These are phyloP conservation scores for Sterna hirundo DNA, from an alignment of 2,113 vertebrate genomes.

Conservation along the genomic window DNA sequence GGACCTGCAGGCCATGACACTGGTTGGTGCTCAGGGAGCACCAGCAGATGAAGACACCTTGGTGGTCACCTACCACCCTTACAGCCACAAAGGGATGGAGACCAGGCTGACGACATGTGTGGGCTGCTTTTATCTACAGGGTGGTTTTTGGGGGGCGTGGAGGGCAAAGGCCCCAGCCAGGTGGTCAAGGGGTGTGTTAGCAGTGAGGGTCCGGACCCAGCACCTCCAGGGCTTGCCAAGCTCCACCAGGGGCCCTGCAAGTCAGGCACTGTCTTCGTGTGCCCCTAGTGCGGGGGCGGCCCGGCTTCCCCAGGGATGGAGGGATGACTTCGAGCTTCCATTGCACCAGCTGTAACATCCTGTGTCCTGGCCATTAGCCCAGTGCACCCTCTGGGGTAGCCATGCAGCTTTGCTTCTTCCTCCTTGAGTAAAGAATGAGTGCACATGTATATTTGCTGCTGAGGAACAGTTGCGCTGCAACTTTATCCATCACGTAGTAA, in stretches of 20 bases:
- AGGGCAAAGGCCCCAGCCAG: neutral
- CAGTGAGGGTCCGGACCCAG: accelerated
- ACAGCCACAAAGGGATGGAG: neutral
- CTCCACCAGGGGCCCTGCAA: neutral
- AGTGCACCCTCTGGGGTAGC: neutral
- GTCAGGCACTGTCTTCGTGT: accelerated
- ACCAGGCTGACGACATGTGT: neutral
- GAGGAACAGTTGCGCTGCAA: neutral
- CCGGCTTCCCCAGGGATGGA: neutral
- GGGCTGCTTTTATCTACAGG: neutral
- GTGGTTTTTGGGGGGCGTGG: accelerated
- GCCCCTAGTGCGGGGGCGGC: neutral
- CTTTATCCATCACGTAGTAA: neutral
- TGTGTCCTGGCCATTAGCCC: neutral
- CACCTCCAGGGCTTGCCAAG: neutral
- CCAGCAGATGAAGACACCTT: neutral
- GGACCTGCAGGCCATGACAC: neutral
- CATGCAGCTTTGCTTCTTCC: neutral
- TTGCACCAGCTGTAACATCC: too few relatives aligned
- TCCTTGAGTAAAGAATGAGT: accelerated
- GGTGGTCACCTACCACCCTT: neutral
- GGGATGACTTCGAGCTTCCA: neutral
- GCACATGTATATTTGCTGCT: neutral
- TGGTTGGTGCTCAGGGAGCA: accelerated
- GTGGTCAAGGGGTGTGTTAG: neutral